Conservation (phyloP, 2,797 vertebrate genomes). For the Petrocephalus schoutedeni region DNA sequence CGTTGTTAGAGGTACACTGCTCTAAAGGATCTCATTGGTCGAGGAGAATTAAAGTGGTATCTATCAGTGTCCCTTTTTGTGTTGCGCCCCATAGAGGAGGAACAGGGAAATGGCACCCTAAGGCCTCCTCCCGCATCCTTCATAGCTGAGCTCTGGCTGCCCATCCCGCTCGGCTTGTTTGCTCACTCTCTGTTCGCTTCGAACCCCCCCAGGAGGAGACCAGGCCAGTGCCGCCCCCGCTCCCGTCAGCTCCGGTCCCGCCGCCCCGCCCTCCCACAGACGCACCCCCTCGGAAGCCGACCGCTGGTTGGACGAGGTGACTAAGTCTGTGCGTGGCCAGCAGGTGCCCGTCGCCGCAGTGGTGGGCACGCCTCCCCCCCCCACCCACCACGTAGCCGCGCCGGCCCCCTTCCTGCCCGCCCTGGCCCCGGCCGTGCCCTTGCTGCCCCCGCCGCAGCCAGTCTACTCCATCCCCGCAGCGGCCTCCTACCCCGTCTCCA, state of each 20-base stretch:
- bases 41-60: not conserved
- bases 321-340: slow-evolving; percentile 79
- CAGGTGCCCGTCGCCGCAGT: slow-evolving; percentile 47
- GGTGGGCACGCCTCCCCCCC: slow-evolving; percentile 35
- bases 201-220: slow-evolving; percentile 47
- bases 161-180: not conserved
- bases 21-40: not conserved
- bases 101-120: not conserved
- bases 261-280: slow-evolving; percentile 67
- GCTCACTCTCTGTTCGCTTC: not conserved
- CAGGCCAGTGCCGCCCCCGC: slow-evolving; percentile 58
- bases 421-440: slow-evolving; percentile 67
- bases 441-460: slow-evolving; percentile 48
- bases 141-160: not conserved
- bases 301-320: slow-evolving; percentile 93
- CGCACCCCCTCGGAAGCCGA: slow-evolving; percentile 94
- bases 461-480: slow-evolving; percentile 50
- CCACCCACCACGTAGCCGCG: slow-evolving; percentile 53
- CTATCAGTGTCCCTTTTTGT: not conserved
- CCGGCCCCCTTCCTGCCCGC: slow-evolving; percentile 64
- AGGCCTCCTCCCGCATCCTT: not conserved
- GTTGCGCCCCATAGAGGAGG: not conserved
- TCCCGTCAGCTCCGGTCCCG: slow-evolving; percentile 41
- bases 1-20: not conserved
- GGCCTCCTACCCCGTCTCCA: slow-evolving; percentile 38